These are phyloP conservation scores for Ramphastos sulfuratus DNA, from an alignment of 2,113 vertebrate genomes.

Conservation along the genomic window DNA sequence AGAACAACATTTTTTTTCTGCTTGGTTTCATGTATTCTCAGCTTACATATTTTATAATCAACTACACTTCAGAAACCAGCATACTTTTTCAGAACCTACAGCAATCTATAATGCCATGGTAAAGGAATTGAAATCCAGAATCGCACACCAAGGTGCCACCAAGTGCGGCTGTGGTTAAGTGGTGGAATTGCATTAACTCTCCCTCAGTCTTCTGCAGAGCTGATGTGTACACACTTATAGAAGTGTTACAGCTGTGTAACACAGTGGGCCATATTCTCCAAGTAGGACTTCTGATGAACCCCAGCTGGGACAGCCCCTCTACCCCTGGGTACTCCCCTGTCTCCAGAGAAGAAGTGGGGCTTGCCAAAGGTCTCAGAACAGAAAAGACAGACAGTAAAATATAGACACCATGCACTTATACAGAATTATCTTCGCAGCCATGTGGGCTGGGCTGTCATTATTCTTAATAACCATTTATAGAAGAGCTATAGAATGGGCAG, in stretches of 20 bases:
- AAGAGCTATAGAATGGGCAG: neutral
- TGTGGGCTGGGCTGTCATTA: neutral
- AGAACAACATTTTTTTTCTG: neutral
- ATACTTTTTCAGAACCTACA: neutral
- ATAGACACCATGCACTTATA: neutral
- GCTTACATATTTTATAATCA: neutral
- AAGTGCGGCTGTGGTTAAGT: neutral
- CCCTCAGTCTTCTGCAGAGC: neutral
- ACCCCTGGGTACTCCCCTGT: too few relatives aligned
- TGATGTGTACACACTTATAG: neutral
- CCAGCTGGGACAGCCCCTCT: neutral
- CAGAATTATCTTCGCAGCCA: neutral
- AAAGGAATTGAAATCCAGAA: neutral
- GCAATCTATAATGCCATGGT: rapidly evolving
- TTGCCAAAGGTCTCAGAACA: neutral
- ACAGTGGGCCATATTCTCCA: neutral
- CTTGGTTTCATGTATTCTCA: neutral
- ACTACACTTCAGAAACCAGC: neutral
- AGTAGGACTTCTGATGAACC: neutral
- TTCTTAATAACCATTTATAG: neutral
- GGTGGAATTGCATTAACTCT: neutral
- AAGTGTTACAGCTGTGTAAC: neutral
- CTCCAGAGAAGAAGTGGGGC: neutral
- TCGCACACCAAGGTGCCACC: rapidly evolving
- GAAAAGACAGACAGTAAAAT: neutral